A percentile compares a stretch with the other conserved stretches of the same genome.
phyloP scores from a whole-genome alignment of 1,140 invertebrate species.

The Orius insidiosus region DNA sequence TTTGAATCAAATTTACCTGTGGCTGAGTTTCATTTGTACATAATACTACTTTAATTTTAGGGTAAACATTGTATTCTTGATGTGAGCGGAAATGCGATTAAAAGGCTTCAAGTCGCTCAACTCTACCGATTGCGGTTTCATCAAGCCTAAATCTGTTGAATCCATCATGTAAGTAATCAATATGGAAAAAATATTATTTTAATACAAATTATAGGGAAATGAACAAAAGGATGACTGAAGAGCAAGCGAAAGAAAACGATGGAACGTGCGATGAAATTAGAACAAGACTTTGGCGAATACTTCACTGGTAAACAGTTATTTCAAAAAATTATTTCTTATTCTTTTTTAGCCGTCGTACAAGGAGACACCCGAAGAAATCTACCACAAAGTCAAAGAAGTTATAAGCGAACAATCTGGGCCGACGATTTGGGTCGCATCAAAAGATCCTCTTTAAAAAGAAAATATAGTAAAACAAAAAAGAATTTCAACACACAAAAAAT shows the following conservation, averaged over 20 bases:
- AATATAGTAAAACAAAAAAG: no score
- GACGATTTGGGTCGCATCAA: constrained; percentile 81
- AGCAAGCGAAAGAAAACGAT: constrained; percentile 93
- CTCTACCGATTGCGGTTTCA: constrained; percentile 95
- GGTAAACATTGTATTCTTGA: constrained; percentile 99
- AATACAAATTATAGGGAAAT: constrained; percentile 66
- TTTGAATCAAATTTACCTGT: no score
- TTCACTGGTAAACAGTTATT: constrained; percentile 92
- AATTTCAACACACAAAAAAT: no score
- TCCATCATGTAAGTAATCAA: constrained; percentile 77
- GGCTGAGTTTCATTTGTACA: no score
- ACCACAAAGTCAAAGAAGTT: constrained; percentile 83
- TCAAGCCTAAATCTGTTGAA: constrained; percentile 94
- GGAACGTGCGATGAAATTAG: constrained; percentile 89
- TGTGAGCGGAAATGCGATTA: constrained; percentile 98
- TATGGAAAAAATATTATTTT: background rate
- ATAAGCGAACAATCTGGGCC: constrained; percentile 90
- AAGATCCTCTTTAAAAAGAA: constrained; percentile 21
- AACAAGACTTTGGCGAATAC: constrained; percentile 97
- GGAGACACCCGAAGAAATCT: constrained; percentile 97
- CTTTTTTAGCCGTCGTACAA: constrained; percentile 80
- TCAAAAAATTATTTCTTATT: no score
- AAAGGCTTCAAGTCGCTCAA: constrained; percentile 92
- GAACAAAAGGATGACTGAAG: constrained; percentile 98
- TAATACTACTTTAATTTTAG: constrained; percentile 43